Evolutionary conservation across 1,140 invertebrate genomes (phyloP), one percentile per base, ranked within the genome.

Genomic region (Lepidurus packardi): DNA sequence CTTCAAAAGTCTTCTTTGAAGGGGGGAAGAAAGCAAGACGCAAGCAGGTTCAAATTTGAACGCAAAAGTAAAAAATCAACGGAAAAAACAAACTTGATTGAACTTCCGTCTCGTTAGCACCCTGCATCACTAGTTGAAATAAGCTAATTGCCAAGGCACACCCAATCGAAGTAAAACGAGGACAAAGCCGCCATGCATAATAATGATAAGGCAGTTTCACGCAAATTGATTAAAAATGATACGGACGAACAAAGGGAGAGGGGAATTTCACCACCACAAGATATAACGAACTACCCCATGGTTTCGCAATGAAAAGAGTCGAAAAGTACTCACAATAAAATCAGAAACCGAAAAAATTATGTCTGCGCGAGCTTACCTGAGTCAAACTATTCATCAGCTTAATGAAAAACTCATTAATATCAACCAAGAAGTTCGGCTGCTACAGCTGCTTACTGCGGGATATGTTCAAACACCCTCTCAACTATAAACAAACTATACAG

Each of bases 151-250:
- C 53, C 6, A 65, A 65, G 53, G 53, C 53, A 65, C 53, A 65
- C 53, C 53, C 53, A 65, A 65, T 65, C 53, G 53, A 65, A 65
- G 53, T 65, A 65, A 65, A 65, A 65, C 53, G 53, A 65, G 53
- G 53, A 65, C 53, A 65, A 65, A 65, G 53, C 53, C 53, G 53
- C 53, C 53, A 65, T 65, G 53, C 53, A 65, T 65, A 65, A 65
- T 65, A 65, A 16, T 34, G 34, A 34, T 65, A 65, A 65, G 53
- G 53, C 53, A 65, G 53, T 65, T 11, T 65, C 21, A 65, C 53
- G 16, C 13, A 65, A 65, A 65, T 65, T 65, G 9, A 13, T 11
- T 34, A 2, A 4, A 65, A 65, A 65, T 16, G 8, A 65, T 16
- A 65, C 5, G 53, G 21, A 65, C 53, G 16, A 65, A 65, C 6